Base-by-base conservation (phyloP, 2,113 vertebrate genomes). In the Lethenteron camtschaticum region DNA sequence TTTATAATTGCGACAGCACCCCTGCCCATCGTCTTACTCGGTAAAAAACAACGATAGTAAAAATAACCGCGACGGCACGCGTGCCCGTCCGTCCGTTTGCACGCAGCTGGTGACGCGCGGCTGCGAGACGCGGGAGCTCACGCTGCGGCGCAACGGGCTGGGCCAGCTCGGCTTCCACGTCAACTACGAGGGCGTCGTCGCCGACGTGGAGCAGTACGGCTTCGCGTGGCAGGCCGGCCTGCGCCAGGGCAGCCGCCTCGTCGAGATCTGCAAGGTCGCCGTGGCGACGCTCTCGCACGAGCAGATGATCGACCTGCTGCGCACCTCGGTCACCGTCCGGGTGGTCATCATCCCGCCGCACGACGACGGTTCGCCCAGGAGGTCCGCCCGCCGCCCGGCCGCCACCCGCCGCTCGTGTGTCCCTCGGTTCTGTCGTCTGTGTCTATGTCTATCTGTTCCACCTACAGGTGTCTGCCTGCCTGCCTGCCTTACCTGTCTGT, bases 131-230 rank as follows among this genome's bases (percentile, higher is more conserved):
- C 85, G 87, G 74, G 90, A 96, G 78, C 90, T 96, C 87, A 96
- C 89, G 8, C 82, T 96, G 69, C 83, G 90, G 12, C 83, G 90
- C 70, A 96, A 96, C 0, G 89, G 88, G 11, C 80, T 96, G 57
- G 90, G 90, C 69, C 90, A 96, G 78, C 87, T 96, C 63, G 90
- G 90, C 68, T 96, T 96, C 78, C 90, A 96, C 0, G 90, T 96
- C 9, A 96, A 96, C 82, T 96, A 95, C 1, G 90, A 96, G 79
- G 90, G 90, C 75, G 95, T 96, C 0, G 90, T 96, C 72, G 90
- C 90, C 0, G 90, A 96, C 1, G 90, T 96, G 66, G 90, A 96
- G 78, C 88, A 88, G 24, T 96, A 96, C 0, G 90, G 90, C 71
- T 95, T 89, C 0, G 90, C 90, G 0, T 96, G 89, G 89, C 90